phyloP scores from a whole-genome alignment of 2,888 invertebrate species.

The Steinernema hermaphroditum region DNA sequence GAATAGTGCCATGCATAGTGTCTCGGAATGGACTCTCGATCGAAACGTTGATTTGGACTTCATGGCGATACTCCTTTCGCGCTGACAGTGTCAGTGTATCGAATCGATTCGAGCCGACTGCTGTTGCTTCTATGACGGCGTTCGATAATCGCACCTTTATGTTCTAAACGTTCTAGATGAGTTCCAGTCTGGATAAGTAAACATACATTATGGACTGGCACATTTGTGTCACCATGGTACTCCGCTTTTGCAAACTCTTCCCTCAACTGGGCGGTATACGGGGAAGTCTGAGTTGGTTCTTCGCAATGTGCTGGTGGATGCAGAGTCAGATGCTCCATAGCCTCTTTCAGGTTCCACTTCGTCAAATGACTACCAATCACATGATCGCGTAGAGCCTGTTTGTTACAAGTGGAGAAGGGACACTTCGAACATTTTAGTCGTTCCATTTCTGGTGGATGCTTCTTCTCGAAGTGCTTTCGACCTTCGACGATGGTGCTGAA shows the following conservation, averaged over 20 bases:
- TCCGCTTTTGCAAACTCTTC: not conserved
- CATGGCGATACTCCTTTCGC: conserved; percentile 2
- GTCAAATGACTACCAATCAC: not conserved
- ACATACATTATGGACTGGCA: too few species aligned
- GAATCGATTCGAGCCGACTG: not conserved
- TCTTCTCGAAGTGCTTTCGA: conserved; percentile 22
- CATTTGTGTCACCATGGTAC: too few species aligned
- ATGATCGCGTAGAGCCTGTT: not conserved
- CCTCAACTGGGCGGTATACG: not conserved
- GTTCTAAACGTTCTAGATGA: too few species aligned
- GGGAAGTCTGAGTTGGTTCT: not conserved
- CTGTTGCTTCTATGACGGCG: not conserved
- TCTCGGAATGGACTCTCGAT: not conserved
- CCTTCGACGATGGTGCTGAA: conserved; percentile 17
- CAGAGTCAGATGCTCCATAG: not conserved
- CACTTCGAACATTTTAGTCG: not conserved
- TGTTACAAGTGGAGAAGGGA: conserved; percentile 15
- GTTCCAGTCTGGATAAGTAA: too few species aligned
- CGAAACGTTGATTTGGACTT: not conserved
- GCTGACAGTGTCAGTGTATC: conserved; percentile 13
- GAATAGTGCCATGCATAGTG: not conserved
- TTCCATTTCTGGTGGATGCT: not conserved
- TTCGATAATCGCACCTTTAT: too few species aligned
- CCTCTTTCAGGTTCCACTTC: not conserved
- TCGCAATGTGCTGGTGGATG: not conserved